Percentiles rank a stretch among this genome's conserved stretches.
Conservation (phyloP, 2,113 vertebrate genomes). For the Candoia aspera region DNA sequence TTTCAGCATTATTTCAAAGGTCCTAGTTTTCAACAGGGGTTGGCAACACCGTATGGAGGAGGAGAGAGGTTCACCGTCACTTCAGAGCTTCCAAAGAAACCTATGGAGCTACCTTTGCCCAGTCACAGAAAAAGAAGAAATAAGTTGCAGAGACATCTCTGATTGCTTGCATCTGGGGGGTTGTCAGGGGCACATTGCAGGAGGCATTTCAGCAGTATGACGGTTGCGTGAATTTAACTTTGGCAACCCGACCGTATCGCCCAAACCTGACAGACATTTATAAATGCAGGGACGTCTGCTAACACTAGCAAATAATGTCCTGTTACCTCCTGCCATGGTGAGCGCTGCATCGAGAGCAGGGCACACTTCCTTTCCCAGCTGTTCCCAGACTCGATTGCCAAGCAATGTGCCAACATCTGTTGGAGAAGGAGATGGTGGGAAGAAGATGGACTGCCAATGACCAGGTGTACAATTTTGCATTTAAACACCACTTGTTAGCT, state of each 20-base stretch:
- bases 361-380: constrained; percentile 79
- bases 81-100: neutral
- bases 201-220: neutral
- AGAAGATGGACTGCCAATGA: neutral
- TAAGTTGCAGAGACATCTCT: neutral
- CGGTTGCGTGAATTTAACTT: neutral
- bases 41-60: neutral
- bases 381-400: constrained; percentile 80
- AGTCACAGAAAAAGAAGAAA: too few relatives aligned
- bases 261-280: neutral
- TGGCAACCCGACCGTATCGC: neutral
- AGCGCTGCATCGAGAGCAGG: constrained; percentile 82
- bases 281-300: neutral
- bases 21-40: neutral
- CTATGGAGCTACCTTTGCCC: neutral
- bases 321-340: constrained; percentile 85
- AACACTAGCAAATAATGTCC: neutral
- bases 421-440: neutral
- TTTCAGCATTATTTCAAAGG: neutral
- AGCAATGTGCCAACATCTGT: constrained; percentile 86
- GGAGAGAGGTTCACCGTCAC: neutral
- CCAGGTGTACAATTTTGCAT: neutral
- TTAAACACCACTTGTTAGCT: neutral
- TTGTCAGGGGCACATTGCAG: neutral
- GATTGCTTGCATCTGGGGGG: neutral